A percentile compares a stretch with the other conserved stretches of the same genome.
These are phyloP conservation scores for Bicyclus anynana DNA, from an alignment of 1,140 invertebrate genomes.

Conservation along the genomic window DNA sequence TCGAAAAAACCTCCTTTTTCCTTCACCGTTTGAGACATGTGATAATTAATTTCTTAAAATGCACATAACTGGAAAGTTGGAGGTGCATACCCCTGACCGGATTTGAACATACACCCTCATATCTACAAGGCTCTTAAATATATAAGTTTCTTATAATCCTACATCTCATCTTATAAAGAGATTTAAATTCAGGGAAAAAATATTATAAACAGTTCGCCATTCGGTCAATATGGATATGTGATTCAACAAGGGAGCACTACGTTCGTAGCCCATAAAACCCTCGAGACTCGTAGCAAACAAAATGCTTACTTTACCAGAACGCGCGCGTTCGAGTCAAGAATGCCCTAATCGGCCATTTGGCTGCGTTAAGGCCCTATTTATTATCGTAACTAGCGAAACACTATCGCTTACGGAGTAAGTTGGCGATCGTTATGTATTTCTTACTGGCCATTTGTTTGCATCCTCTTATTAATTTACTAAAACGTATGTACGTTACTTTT, in stretches of 20 bases:
- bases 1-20: too few relatives aligned
- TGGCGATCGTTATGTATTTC: not conserved
- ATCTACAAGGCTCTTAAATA: too few relatives aligned
- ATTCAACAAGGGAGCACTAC: not conserved
- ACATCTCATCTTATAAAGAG: too few relatives aligned
- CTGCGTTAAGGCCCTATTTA: conserved; percentile 5
- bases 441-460: not conserved
- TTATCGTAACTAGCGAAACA: conserved; percentile 8
- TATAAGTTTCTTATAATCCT: too few relatives aligned
- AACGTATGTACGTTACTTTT: not conserved
- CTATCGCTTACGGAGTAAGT: conserved; percentile 5
- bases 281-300: conserved; percentile 1
- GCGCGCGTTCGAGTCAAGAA: conserved; percentile 3
- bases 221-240: not conserved
- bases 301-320: conserved; percentile 8
- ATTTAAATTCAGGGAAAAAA: not conserved
- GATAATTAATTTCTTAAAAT: too few relatives aligned
- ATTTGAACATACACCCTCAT: too few relatives aligned
- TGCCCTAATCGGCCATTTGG: conserved; percentile 6
- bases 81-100: too few relatives aligned
- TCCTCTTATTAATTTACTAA: not conserved
- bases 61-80: too few relatives aligned
- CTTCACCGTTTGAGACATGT: too few relatives aligned
- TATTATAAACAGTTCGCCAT: not conserved
- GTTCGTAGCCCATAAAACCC: not conserved